phyloP scores from a whole-genome alignment of 2,888 invertebrate genomes.

The Diarsia brunnea region DNA sequence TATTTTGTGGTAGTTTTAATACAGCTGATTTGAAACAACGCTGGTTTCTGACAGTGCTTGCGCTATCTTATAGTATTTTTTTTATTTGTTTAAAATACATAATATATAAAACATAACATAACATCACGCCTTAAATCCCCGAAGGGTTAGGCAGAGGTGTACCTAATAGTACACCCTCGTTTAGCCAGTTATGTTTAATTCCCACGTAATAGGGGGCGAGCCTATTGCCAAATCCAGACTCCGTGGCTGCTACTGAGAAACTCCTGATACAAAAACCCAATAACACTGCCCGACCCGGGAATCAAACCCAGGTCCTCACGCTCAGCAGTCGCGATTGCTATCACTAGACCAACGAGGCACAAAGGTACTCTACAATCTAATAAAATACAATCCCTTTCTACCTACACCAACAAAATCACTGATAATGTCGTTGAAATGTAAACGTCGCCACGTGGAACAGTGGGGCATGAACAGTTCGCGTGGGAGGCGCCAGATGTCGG shows the following conservation, averaged over 20 bases:
- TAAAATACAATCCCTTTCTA: constrained; percentile 1
- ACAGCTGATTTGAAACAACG: neutral
- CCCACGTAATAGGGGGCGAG: neutral
- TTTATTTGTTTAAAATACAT: too few relatives aligned
- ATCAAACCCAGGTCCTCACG: neutral
- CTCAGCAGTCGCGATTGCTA: neutral
- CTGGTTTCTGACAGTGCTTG: neutral
- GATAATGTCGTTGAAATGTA: constrained; percentile 6
- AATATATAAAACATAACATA: too few relatives aligned
- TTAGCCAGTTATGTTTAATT: too few relatives aligned
- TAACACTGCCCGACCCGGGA: neutral
- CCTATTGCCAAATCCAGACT: neutral
- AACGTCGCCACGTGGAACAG: constrained; percentile 21
- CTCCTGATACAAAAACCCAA: neutral
- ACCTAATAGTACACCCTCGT: too few relatives aligned
- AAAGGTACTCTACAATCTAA: neutral
- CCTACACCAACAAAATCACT: constrained; percentile 14
- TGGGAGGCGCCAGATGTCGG: constrained; percentile 55
- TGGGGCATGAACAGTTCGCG: neutral
- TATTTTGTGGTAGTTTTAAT: neutral
- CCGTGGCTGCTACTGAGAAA: too few relatives aligned
- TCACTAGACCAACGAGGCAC: neutral
- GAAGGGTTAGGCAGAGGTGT: neutral
- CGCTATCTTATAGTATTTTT: too few relatives aligned
- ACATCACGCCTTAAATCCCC: too few relatives aligned